Conservation (phyloP, 2,797 vertebrate genomes). For the Ptychadena robeensis region DNA sequence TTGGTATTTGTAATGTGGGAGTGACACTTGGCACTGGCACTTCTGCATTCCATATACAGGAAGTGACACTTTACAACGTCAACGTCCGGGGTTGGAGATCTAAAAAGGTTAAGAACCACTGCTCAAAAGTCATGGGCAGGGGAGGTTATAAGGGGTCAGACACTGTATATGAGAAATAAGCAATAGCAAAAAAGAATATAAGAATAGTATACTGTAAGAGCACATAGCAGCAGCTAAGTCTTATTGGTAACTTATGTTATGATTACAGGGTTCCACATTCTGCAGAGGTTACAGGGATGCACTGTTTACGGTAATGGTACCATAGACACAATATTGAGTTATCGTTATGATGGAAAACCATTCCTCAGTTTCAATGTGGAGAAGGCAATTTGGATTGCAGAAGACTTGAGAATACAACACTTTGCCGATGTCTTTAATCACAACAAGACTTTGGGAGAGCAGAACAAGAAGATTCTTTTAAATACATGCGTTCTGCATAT, state of each 20-base stretch:
- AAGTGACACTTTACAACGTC: too few relatives aligned
- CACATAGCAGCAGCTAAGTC: background rate
- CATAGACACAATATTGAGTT: background rate
- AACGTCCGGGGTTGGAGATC: too few relatives aligned
- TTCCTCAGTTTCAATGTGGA: slow-evolving; percentile 18
- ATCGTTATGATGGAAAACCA: slow-evolving; percentile 8
- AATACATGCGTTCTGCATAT: slow-evolving; percentile 14
- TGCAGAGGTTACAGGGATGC: slow-evolving; percentile 28
- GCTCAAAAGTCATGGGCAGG: too few relatives aligned
- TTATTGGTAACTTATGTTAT: background rate
- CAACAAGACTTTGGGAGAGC: background rate
- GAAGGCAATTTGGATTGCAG: background rate
- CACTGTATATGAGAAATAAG: too few relatives aligned
- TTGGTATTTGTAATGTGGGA: too few relatives aligned
- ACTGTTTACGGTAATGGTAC: background rate
- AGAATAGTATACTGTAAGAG: too few relatives aligned
- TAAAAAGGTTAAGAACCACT: too few relatives aligned
- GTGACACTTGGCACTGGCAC: too few relatives aligned
- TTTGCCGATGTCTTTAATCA: background rate
- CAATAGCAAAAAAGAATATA: too few relatives aligned
- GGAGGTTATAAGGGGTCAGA: too few relatives aligned
- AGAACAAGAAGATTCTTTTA: background rate
- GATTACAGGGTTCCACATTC: background rate
- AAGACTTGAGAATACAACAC: background rate
- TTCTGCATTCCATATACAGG: too few relatives aligned